phyloP scores from a whole-genome alignment of 2,797 vertebrate genomes.

The Xenopus petersii region DNA sequence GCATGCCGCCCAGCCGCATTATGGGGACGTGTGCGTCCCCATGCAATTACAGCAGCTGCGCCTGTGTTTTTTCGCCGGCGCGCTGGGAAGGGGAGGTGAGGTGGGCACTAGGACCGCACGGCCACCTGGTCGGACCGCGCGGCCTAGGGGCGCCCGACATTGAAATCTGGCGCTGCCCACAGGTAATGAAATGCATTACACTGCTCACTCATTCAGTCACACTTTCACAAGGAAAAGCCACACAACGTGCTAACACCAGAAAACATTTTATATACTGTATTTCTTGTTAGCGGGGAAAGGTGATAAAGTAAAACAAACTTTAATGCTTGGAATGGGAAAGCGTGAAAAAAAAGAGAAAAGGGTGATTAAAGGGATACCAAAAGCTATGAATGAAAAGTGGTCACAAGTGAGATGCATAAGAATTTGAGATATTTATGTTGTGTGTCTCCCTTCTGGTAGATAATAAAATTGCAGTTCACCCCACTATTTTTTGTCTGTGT shows the following conservation, averaged over 20 bases:
- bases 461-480: no score
- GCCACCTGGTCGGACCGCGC: no score
- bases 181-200: not conserved
- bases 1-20: no score
- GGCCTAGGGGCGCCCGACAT: no score
- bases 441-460: no score
- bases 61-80: no score
- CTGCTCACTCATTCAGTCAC: not conserved
- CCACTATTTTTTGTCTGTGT: no score
- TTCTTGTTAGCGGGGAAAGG: slow-evolving; percentile 7
- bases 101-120: no score
- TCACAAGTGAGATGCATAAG: slow-evolving; percentile 22
- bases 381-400: not conserved
- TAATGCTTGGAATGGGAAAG: slow-evolving; percentile 56
- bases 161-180: no score
- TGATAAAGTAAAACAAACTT: slow-evolving; percentile 51
- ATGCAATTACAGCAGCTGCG: no score
- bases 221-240: not conserved
- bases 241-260: not conserved
- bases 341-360: slow-evolving; percentile 31
- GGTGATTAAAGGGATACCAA: slow-evolving; percentile 33
- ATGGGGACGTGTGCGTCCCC: no score
- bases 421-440: not conserved
- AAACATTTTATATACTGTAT: not conserved
- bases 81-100: no score